Conservation (phyloP, 2,888 invertebrate genomes). For the Uloborus plumipes region DNA sequence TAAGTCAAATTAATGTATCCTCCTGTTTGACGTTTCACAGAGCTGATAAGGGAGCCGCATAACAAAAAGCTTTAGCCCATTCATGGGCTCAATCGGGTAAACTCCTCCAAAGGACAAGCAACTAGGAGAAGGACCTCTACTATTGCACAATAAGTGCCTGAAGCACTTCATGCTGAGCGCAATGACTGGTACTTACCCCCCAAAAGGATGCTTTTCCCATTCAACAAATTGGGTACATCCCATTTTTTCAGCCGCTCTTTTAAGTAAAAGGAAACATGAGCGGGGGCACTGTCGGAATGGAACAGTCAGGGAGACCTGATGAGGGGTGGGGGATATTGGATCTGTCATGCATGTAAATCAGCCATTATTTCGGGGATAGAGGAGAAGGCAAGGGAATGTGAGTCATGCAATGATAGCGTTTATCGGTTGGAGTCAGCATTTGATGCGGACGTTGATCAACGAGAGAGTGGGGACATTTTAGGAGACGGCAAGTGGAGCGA, state of each 20-base stretch:
- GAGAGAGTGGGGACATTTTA: not conserved
- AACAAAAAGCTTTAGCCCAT: too few relatives aligned
- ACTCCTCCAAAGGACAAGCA: too few relatives aligned
- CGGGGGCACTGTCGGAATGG: slow-evolving; percentile 15
- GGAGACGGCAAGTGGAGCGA: too few relatives aligned
- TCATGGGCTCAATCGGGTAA: too few relatives aligned
- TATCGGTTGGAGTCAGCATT: not conserved
- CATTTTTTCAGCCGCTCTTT: slow-evolving; percentile 8
- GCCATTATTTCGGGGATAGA: slow-evolving; percentile 28
- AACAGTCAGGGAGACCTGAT: not conserved
- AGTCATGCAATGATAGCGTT: slow-evolving; percentile 35
- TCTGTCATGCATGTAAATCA: slow-evolving; percentile 61
- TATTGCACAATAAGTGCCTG: too few relatives aligned
- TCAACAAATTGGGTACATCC: slow-evolving; percentile 39
- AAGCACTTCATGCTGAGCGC: too few relatives aligned
- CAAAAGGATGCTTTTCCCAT: not conserved
- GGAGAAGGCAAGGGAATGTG: slow-evolving; percentile 14
- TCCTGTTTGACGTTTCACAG: too few relatives aligned
- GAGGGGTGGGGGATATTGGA: slow-evolving; percentile 1
- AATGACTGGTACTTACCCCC: not conserved
- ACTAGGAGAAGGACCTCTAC: too few relatives aligned
- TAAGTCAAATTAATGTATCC: too few relatives aligned
- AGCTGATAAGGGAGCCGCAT: too few relatives aligned
- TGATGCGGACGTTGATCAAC: slow-evolving; percentile 26
- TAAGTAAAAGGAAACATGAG: slow-evolving; percentile 49